These are phyloP conservation scores for Mycetomoellerius zeteki DNA, from an alignment of 1,140 invertebrate genomes.

Conservation along the genomic window DNA sequence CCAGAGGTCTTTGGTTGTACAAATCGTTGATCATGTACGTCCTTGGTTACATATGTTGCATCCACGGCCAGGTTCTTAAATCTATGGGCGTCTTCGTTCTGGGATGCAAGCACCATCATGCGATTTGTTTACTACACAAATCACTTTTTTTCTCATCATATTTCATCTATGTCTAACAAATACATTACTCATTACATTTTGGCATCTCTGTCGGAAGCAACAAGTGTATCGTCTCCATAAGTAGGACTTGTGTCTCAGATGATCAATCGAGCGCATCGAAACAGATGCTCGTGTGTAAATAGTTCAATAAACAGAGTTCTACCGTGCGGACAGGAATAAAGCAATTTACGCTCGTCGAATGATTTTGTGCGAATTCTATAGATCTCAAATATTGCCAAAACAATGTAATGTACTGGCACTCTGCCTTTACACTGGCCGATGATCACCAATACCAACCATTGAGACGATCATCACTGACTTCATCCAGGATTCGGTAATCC, in stretches of 20 bases:
- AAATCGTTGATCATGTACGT: slow-evolving; percentile 47
- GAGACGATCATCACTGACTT: slow-evolving; percentile 8
- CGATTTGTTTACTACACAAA: slow-evolving; percentile 49
- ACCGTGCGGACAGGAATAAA: background rate
- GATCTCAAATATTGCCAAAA: slow-evolving; percentile 34
- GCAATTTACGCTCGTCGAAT: slow-evolving; percentile 33
- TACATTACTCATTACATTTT: slow-evolving; percentile 43
- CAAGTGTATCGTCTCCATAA: slow-evolving; percentile 9
- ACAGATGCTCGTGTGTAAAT: background rate
- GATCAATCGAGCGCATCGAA: background rate
- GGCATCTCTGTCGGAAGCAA: slow-evolving; percentile 40
- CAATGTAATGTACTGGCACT: slow-evolving; percentile 60
- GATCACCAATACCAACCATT: slow-evolving; percentile 7
- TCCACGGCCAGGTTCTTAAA: slow-evolving; percentile 54
- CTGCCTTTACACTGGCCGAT: slow-evolving; percentile 47
- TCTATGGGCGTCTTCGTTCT: slow-evolving; percentile 59
- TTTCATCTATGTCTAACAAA: slow-evolving; percentile 56
- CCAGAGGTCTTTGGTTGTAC: slow-evolving; percentile 60
- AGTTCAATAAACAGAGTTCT: slow-evolving; percentile 41
- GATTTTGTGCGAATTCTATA: slow-evolving; percentile 49
- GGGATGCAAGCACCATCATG: slow-evolving; percentile 58
- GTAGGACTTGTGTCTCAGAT: background rate
- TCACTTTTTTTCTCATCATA: slow-evolving; percentile 55
- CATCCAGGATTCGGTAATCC: slow-evolving; percentile 26
- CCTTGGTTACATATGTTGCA: slow-evolving; percentile 49